These are phyloP conservation scores for Heliconius erato DNA, from an alignment of 2,888 invertebrate genomes.

Conservation along the genomic window DNA sequence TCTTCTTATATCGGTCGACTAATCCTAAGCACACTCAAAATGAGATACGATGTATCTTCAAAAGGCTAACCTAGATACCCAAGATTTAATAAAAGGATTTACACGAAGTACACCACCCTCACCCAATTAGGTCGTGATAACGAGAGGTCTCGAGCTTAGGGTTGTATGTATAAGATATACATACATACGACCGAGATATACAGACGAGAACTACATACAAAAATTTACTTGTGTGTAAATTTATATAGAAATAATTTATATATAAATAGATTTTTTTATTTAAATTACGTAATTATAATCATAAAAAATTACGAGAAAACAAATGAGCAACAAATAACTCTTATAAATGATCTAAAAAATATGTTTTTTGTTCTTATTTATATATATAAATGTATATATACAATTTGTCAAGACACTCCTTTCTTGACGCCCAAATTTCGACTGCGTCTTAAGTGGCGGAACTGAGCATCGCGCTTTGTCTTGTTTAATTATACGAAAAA, in stretches of 20 bases:
- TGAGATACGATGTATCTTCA: slow-evolving; percentile 10
- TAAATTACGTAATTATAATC: background rate
- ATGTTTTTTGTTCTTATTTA: no score
- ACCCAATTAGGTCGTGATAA: slow-evolving; percentile 48
- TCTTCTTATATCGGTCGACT: background rate
- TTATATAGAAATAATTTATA: background rate
- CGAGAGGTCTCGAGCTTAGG: slow-evolving; percentile 47
- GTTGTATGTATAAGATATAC: slow-evolving; percentile 25
- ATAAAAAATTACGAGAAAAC: no score
- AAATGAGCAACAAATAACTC: no score
- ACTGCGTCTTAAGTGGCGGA: no score
- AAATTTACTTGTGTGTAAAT: background rate
- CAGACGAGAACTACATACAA: background rate
- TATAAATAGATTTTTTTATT: background rate
- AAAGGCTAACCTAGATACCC: slow-evolving; percentile 19
- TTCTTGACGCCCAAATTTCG: no score
- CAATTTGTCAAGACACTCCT: no score
- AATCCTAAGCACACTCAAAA: slow-evolving; percentile 8
- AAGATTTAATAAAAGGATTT: slow-evolving; percentile 33
- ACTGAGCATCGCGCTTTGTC: no score
- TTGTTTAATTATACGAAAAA: no score
- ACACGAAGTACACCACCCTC: slow-evolving; percentile 16
- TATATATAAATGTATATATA: no score
- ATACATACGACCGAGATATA: background rate
- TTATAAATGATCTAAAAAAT: no score